Evolutionary conservation across 35 echinoderm and acorn worm species (phyloP).

Genomic region (Amphiura filiformis): DNA sequence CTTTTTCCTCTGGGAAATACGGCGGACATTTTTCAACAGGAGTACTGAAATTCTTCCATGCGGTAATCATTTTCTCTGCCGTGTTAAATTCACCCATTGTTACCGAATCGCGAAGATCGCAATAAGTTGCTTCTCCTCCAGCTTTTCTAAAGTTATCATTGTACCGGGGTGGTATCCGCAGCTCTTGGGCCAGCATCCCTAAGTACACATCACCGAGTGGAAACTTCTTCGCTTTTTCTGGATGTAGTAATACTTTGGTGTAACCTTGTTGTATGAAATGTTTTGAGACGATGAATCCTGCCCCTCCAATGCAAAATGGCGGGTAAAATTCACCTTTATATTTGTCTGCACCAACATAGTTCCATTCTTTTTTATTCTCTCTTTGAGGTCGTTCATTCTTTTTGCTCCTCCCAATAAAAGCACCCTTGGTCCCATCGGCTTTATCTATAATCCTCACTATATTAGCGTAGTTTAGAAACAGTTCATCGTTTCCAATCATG

Average conservation of each 20-base stretch:
- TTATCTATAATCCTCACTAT: conserved; percentile 45
- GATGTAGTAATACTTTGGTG: conserved; percentile 10
- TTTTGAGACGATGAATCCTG: conserved; percentile 67
- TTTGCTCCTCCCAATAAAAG: conserved; percentile 63
- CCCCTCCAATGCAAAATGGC: conserved; percentile 74
- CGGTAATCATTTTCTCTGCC: conserved; percentile 20
- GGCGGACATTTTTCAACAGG: conserved; percentile 41
- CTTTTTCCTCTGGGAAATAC: conserved; percentile 50
- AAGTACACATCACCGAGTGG: conserved; percentile 65
- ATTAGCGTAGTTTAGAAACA: conserved; percentile 60
- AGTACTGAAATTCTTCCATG: conserved; percentile 59
- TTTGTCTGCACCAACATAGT: conserved; percentile 44
- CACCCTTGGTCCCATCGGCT: conserved; percentile 28
- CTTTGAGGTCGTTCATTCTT: conserved; percentile 58
- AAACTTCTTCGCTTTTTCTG: conserved; percentile 44
- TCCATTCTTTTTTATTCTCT: conserved; percentile 23
- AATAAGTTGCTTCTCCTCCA: conserved; percentile 77
- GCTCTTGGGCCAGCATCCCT: conserved; percentile 39
- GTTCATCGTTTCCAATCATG: conserved; percentile 59
- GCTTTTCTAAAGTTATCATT: conserved; percentile 66
- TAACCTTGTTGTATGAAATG: conserved; percentile 45
- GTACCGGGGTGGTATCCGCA: conserved; percentile 55
- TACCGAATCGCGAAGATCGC: conserved; percentile 56
- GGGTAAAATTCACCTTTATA: conserved; percentile 64
- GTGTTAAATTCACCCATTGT: conserved; percentile 70